phyloP scores from a whole-genome alignment of 2,113 vertebrate genomes.

The Scopus umbretta region DNA sequence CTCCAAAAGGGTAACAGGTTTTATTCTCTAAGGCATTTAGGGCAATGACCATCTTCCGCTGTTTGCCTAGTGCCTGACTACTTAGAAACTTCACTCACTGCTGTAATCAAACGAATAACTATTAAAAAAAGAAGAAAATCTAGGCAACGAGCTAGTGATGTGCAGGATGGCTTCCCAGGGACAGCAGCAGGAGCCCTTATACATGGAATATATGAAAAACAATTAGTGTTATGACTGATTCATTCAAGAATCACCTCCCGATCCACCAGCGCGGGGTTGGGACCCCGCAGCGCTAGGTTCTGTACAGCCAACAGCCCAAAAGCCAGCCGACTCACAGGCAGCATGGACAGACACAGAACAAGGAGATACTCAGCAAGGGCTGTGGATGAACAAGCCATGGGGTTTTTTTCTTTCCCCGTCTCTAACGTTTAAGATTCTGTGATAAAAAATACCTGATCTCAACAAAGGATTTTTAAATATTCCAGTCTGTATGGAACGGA shows the following conservation, averaged over 20 bases:
- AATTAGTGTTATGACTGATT: background rate
- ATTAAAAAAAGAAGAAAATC: background rate
- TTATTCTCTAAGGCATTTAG: background rate
- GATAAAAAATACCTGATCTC: background rate
- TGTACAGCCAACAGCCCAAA: background rate
- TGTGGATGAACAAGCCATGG: background rate
- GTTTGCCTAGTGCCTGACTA: background rate
- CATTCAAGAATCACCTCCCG: background rate
- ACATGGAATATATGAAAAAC: rapidly evolving
- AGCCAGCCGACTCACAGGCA: rapidly evolving
- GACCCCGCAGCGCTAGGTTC: background rate
- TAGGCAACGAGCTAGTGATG: background rate
- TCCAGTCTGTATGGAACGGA: rapidly evolving
- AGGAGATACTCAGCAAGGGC: no score
- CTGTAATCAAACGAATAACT: background rate
- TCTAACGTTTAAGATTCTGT: background rate
- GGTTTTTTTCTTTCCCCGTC: no score
- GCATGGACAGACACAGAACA: rapidly evolving
- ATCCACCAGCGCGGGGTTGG: rapidly evolving
- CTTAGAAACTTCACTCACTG: background rate
- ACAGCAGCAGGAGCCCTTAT: background rate
- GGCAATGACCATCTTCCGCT: background rate
- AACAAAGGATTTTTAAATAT: background rate
- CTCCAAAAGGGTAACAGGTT: background rate
- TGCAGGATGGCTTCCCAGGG: background rate